These are phyloP conservation scores for Xiphorhynchus elegans DNA, from an alignment of 2,113 vertebrate genomes.

Conservation along the genomic window DNA sequence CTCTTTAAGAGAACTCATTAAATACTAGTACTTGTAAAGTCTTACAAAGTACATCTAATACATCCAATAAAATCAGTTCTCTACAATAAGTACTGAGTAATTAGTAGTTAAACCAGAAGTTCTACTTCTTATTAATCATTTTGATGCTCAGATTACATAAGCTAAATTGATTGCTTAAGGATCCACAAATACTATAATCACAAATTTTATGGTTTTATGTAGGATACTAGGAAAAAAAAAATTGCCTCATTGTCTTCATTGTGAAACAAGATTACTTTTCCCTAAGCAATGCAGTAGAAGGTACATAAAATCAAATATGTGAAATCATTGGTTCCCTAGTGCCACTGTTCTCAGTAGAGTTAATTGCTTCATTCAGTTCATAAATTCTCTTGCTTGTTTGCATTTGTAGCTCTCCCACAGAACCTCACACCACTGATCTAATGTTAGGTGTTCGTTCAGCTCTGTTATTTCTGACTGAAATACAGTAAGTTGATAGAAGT, in stretches of 20 bases:
- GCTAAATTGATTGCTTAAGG: constrained; percentile 49
- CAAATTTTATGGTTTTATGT: constrained; percentile 14
- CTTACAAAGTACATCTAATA: not conserved
- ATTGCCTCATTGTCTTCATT: constrained; percentile 6
- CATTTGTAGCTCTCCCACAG: not conserved
- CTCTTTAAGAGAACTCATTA: not conserved
- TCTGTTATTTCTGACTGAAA: constrained; percentile 8
- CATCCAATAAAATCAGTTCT: not conserved
- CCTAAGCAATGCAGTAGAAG: constrained; percentile 6
- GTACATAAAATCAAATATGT: constrained; percentile 47
- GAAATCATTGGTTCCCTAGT: constrained; percentile 38
- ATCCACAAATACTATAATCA: constrained; percentile 38
- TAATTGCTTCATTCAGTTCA: constrained; percentile 53
- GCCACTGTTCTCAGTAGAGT: constrained; percentile 8
- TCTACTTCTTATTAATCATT: not conserved
- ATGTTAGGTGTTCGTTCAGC: not conserved
- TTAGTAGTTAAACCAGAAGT: constrained; percentile 25
- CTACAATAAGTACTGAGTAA: not conserved
- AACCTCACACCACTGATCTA: not conserved
- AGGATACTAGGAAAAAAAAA: constrained; percentile 31
- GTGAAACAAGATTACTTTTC: constrained; percentile 40
- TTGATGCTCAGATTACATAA: not conserved
- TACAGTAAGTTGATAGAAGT: not conserved
- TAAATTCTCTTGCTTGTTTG: constrained; percentile 60
- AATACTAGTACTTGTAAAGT: not conserved